Base-by-base conservation (phyloP, 2,888 invertebrate genomes). In the Lasius fuliginosus region DNA sequence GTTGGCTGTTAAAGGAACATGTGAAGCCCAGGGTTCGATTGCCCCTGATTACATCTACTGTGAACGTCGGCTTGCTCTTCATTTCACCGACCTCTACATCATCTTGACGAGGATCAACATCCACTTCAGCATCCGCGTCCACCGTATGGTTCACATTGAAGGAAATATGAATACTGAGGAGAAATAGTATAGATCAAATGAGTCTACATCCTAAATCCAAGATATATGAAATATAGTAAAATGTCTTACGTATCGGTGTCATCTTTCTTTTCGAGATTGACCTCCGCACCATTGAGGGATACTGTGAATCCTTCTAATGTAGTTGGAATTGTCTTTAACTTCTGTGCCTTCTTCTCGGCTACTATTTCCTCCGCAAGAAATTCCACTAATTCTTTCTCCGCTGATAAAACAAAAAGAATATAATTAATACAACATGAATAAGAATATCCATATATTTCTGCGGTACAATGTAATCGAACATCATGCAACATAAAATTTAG, bases 91-190 rank as follows among this genome's bases (percentile, higher is more conserved):
- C 95, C 90, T 98, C 97, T 65, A 97, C 96, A 95, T 98, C 97
- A 81, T 98, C 97, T 8, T 95, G 95, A 86, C 95, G 95, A 1
- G 96, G 95, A 89, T 97, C 96, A 2, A 96, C 88, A 83, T 97
- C 97, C 1, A 97, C 96, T 69, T 97, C 97, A 5, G 96, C 93
- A 1, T 97, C 97, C 0, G 98, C 96, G 94, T 99, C 98, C 0
- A 99, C 99, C 0, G 99, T 98, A 95, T 99, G 98, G 95, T 99
- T 99, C 0, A 99, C 98, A 94, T 99, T 99, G 95, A 99, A 98
- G 82, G 96, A 97, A 65, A 99, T 96, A 74, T 96, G 96, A 86
- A 98, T 96, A 87, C 98, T 98, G 92, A 40, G 95, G 95, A 42
- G 15, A n/a, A 77, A 81, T 79, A 42, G 33, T 0, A 15, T n/a